Evolutionary conservation across 2,888 invertebrate species (phyloP), one percentile per base, ranked within the genome.

Genomic region (Pseudococcus viburni): DNA sequence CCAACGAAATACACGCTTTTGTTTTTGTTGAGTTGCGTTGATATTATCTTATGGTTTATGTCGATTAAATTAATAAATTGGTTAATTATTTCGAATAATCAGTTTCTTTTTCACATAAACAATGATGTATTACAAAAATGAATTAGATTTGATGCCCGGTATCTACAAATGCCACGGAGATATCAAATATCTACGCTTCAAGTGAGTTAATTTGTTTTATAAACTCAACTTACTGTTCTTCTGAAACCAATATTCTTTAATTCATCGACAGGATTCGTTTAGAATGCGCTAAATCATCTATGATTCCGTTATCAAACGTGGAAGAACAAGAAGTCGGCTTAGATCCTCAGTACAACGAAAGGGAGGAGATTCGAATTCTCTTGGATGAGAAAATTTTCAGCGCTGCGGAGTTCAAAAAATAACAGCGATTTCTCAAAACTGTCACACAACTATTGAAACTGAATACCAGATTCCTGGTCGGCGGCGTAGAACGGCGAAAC

Each of bases 311-410:
- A 48, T 88, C 88, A 12, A 85, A 77, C 22, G 85, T 88, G 3
- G 88, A 88, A 73, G 88, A 88, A 39, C 85, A 84, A 88, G 88
- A 85, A 85, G 59, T 85, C 6, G 88, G 88, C 12, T 48, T 88
- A 5, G 85, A 88, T 88, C 88, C 88, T 48, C 88, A 88, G n/a
- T 84, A 85, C 39, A 85, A 88, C 19, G 88, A 88, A 55, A 33
- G 77, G 1, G 88, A 85, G 33, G 88, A 88, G n/a, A 85, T 48
- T 64, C 19, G 88, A 88, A 73, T 88, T 88, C n/a, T 26, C 68
- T 6, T 88, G 88, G 88, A 88, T 15, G 68, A 88, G 68, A 88
- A 88, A 84, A 33, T 88, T 19, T 88, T 88, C 19, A 88, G 77
- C n/a, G 26, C 84, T 0, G 26, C 84, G 12, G 88, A 88, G 77